Base-by-base conservation (phyloP, 1,140 invertebrate species). In the Conus betulinus region DNA sequence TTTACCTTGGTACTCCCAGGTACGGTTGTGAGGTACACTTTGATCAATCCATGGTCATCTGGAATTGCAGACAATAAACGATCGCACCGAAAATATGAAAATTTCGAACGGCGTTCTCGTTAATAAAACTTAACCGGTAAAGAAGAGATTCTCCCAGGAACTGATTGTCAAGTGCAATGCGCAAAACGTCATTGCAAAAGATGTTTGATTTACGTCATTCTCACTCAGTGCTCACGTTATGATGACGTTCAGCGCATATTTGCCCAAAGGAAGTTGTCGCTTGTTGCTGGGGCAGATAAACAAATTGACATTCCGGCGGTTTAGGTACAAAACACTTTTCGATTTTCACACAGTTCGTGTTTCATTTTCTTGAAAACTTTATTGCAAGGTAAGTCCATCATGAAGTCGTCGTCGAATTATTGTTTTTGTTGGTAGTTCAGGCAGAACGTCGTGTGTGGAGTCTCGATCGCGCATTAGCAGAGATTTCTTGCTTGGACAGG, bases 231-330 rank as follows among this genome's bases (percentile, higher is more conserved):
- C 82, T 27, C 82, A 87, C 79, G 5, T 67, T 83, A 81, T 74
- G n/a, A 88, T 89, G 88, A 91, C 89, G 89, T 90, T 67, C 60
- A 84, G 27, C 81, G 71, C 87, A 90, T 88, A 17, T 7, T 71
- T 71, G 23, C 60, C 84, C 76, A 88, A 79, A 85, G 84, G 88
- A 89, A 89, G 87, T 88, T 92, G 85, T 89, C 89, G 89, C 88
- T 91, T 90, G 91, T 92, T 92, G 91, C 91, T 92, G 90, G 91
- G 91, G 84, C 88, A 89, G 88, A 91, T 91, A 92, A 92, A 92
- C 91, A 92, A 90, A 89, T 87, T 81, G 79, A 84, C 89, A 90
- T 88, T 84, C 88, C 74, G 82, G 83, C 76, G 27, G 83, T 84
- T 85, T 55, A 85, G 23, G 55, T 71, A 85, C 53, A 20, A 39